Base-by-base conservation (phyloP, 2,888 invertebrate genomes). In the Hemithea aestivaria region DNA sequence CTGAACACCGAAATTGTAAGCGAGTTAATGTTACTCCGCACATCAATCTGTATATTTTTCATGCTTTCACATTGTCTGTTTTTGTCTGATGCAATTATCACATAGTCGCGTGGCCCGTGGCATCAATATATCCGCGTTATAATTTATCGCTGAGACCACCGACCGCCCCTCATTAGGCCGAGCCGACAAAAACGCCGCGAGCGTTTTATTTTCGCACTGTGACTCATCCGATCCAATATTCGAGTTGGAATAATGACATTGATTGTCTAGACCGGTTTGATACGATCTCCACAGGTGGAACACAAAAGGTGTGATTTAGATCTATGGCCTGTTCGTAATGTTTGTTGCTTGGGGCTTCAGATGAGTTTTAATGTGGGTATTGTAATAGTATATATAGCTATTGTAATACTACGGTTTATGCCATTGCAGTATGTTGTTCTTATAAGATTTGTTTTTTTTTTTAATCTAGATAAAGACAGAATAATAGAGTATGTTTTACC, bases 91-190 rank as follows among this genome's bases (percentile, higher is more conserved):
- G 45, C 46, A 60, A 62, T 63, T 52, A 61, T 59, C 59, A 48
- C 51, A 56, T 51, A 58, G 69, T 67, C 72, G 72, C 63, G 68
- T 72, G 71, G 61, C 62, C 56, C 63, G 61, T 72, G 71, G 61
- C 62, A 57, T 63, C 62, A 56, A 57, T 72, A 66, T 70, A 72
- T 80, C 68, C 67, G 65, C 46, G 53, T 62, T 56, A 45, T 43
- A 43, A 43, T 46, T 47, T 48, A 48, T 22, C 21, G 32, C 10
- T 46, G 60, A 62, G 62, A 59, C 53, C 64, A 65, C 60, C 60
- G 58, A 55, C 62, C 62, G 67, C 64, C 53, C 59, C 75, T 79
- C 73, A 78, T 80, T 73, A 80, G 55, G 50, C 48, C 42, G 45
- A 53, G 50, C 48, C 42, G 45, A 53, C 62, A 66, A 73, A 73